These are phyloP conservation scores for Mergus octosetaceus DNA, from an alignment of 2,797 vertebrate species.

Conservation along the genomic window DNA sequence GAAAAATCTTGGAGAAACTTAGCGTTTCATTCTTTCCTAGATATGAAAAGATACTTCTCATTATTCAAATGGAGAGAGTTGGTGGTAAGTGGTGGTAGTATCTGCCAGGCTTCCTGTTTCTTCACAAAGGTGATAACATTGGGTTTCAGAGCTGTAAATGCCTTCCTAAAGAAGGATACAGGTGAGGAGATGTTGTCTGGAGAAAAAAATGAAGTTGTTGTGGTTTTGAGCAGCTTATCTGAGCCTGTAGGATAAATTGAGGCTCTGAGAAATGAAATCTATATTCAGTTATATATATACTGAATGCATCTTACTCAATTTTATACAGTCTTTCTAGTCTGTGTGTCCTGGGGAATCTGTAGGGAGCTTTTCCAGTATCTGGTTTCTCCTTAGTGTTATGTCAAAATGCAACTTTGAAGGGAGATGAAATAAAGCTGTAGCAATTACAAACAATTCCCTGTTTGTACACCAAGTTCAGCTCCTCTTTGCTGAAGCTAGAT, in stretches of 20 bases:
- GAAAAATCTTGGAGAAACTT: not conserved
- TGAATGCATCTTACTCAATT: not conserved
- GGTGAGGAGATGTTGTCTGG: not conserved
- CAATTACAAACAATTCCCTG: not conserved
- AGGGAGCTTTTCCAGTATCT: not conserved
- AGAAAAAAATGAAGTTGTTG: not conserved
- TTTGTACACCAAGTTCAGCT: rapidly evolving
- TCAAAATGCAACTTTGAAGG: not conserved
- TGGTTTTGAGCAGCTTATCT: not conserved
- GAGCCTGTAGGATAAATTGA: not conserved
- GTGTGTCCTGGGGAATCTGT: not conserved
- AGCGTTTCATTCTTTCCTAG: not conserved
- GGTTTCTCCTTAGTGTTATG: not conserved
- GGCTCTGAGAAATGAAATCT: not conserved
- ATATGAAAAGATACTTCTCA: not conserved
- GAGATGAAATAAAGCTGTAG: not conserved
- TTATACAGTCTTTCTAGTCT: not conserved
- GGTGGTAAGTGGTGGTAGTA: not conserved
- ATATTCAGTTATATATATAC: not conserved
- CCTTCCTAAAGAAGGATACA: not conserved
- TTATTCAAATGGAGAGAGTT: not conserved
- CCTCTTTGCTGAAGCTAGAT: not conserved
- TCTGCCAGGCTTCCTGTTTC: not conserved
- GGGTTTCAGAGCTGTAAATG: not conserved
- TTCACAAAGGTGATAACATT: not conserved